phyloP scores from a whole-genome alignment of 92 coral and sea anemone genomes.

The Bergia sp. region DNA sequence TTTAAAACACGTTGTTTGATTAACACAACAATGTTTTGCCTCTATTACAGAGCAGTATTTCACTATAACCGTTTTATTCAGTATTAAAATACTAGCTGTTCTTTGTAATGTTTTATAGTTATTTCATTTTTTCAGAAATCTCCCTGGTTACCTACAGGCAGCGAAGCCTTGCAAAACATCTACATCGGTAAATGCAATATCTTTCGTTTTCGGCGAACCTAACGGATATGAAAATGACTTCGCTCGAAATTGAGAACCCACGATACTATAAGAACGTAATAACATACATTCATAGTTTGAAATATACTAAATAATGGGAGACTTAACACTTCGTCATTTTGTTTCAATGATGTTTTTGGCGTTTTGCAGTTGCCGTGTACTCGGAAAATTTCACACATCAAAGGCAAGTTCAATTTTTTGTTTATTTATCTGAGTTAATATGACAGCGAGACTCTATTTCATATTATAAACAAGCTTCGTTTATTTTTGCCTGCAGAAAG shows the following conservation, averaged over 20 bases:
- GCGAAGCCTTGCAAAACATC: not conserved
- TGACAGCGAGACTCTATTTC: not conserved
- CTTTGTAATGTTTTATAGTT: not conserved
- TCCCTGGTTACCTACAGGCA: not conserved
- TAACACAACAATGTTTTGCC: not conserved
- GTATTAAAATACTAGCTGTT: not conserved
- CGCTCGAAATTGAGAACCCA: not conserved
- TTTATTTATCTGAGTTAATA: not conserved
- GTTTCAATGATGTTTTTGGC: not conserved
- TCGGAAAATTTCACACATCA: not conserved
- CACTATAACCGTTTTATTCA: not conserved
- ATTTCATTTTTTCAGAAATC: not conserved
- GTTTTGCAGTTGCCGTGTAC: not conserved
- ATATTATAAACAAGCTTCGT: not conserved
- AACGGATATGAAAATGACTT: not conserved
- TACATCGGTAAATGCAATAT: not conserved
- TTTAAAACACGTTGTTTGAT: not conserved
- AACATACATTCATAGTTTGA: not conserved
- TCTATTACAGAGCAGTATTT: not conserved
- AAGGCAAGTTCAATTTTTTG: not conserved
- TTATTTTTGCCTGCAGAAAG: not conserved
- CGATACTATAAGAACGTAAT: not conserved
- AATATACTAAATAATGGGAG: not conserved
- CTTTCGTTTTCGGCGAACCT: not conserved
- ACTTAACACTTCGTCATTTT: not conserved